A percentile compares a stretch with the other conserved stretches of the same genome.
These are phyloP conservation scores for Anodontia alba DNA, from an alignment of 2,888 invertebrate species.

Conservation along the genomic window DNA sequence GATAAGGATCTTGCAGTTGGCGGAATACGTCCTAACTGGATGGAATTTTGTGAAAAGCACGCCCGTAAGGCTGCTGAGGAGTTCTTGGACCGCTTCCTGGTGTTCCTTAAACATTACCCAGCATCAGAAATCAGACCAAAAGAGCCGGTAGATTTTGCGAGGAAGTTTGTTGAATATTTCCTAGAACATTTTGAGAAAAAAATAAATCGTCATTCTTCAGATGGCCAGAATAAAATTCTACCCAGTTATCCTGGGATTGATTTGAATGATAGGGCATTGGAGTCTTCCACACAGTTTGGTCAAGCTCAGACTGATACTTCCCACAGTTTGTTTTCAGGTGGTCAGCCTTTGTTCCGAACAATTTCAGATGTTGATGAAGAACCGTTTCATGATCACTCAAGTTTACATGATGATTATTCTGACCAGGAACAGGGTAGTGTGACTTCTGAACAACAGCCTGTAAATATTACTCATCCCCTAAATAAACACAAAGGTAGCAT, in stretches of 20 bases:
- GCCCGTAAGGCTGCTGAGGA: constrained; percentile 94
- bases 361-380: constrained; percentile 27
- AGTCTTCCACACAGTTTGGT: constrained; percentile 13
- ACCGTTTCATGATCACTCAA: constrained; percentile 27
- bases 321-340: background rate
- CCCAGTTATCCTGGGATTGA: background rate
- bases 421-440: constrained; percentile 52
- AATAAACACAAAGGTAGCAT: constrained; percentile 64
- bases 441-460: constrained; percentile 25
- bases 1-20: constrained; percentile 1
- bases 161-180: constrained; percentile 94
- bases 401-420: constrained; percentile 52
- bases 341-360: constrained; percentile 46
- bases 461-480: constrained; percentile 29
- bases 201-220: constrained; percentile 51
- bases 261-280: background rate
- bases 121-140: constrained; percentile 85
- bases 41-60: constrained; percentile 86
- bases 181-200: constrained; percentile 93
- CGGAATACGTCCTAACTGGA: constrained; percentile 51
- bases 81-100: constrained; percentile 94
- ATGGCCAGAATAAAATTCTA: constrained; percentile 16
- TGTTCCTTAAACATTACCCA: constrained; percentile 80
- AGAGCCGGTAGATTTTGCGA: constrained; percentile 92
- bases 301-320: constrained; percentile 18